Conservation (phyloP, 2,888 invertebrate species). For the Magallana nippona region DNA sequence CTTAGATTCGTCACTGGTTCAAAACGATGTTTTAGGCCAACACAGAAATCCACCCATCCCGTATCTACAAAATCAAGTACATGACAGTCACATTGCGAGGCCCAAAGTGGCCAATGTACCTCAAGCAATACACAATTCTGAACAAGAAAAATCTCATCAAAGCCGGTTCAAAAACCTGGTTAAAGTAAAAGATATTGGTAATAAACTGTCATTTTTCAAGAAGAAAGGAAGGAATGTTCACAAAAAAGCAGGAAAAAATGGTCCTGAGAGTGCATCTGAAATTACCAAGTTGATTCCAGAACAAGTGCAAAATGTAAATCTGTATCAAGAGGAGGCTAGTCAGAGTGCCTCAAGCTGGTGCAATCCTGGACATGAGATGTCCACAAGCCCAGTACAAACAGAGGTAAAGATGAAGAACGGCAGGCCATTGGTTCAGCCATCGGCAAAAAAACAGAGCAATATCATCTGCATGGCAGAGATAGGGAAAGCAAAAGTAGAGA, state of each 20-base stretch:
- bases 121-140: constrained; percentile 51
- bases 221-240: constrained; percentile 36
- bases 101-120: constrained; percentile 80
- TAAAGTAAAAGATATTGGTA: constrained; percentile 67
- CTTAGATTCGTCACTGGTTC: constrained; percentile 79
- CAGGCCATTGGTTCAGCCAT: constrained; percentile 60
- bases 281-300: constrained; percentile 3
- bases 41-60: constrained; percentile 83
- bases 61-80: constrained; percentile 88
- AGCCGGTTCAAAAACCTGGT: constrained; percentile 62
- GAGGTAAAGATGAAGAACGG: constrained; percentile 73
- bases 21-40: constrained; percentile 81
- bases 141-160: constrained; percentile 35
- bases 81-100: constrained; percentile 69
- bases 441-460: constrained; percentile 48
- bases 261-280: constrained; percentile 14
- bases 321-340: not conserved
- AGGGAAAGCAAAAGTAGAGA: constrained; percentile 62
- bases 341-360: not conserved
- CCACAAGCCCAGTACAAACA: constrained; percentile 63
- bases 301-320: constrained; percentile 20
- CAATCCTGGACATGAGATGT: not conserved
- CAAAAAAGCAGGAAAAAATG: constrained; percentile 15
- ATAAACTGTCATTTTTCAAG: constrained; percentile 59
- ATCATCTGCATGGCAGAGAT: constrained; percentile 58